A percentile compares a stretch with the other conserved stretches of the same genome.
phyloP scores from a whole-genome alignment of 1,140 invertebrate species.

The Nymphalis io region DNA sequence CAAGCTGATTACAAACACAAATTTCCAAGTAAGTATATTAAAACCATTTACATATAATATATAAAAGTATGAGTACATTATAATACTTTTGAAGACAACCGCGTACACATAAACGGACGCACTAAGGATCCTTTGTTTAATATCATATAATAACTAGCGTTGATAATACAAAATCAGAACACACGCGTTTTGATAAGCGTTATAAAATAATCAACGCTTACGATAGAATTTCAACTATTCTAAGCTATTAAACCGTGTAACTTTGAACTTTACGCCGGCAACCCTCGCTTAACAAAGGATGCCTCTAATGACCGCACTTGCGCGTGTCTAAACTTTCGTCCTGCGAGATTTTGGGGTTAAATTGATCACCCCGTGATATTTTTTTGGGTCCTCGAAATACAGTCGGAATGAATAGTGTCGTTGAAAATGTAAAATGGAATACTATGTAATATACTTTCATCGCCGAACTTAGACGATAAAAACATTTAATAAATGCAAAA shows the following conservation, averaged over 20 bases:
- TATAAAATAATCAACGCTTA: constrained; percentile 3
- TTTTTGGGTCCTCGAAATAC: constrained; percentile 35
- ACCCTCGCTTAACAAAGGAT: constrained; percentile 12
- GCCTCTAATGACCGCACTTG: constrained; percentile 26
- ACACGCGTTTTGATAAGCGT: neutral
- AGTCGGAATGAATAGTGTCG: constrained; percentile 25
- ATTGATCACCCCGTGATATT: constrained; percentile 51
- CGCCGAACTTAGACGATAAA: too few species aligned
- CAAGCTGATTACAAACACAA: too few species aligned
- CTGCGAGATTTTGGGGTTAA: constrained; percentile 42
- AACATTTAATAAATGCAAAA: too few species aligned
- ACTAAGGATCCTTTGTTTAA: neutral
- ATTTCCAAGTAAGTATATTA: too few species aligned
- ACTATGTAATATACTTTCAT: too few species aligned
- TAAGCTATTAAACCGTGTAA: neutral
- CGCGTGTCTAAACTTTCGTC: constrained; percentile 42
- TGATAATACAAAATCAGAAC: neutral
- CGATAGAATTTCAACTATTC: constrained; percentile 3
- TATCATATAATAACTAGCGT: neutral
- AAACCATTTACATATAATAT: too few species aligned
- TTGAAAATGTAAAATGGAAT: too few species aligned
- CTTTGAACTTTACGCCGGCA: neutral
- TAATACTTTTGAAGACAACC: neutral
- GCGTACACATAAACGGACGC: neutral
- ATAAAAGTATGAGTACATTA: too few species aligned